Evolutionary conservation across 2,113 vertebrate species (phyloP).

Genomic region (Speoplatyrhinus poulsoni): DNA sequence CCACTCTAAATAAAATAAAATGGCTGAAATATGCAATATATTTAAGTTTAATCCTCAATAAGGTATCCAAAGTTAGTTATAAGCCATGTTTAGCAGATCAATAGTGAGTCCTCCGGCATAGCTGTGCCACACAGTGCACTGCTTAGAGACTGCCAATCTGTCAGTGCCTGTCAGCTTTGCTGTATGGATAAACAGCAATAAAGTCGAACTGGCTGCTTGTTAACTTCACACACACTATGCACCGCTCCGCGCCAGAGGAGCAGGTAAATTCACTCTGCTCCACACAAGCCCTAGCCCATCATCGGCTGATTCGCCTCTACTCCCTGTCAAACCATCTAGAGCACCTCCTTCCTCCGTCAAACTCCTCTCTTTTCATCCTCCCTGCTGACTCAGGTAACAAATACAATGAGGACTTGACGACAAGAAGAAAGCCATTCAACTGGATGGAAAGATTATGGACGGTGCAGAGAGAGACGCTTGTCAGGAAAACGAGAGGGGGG

Average conservation of each 20-base stretch:
- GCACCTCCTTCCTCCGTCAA: slow-evolving; percentile 29
- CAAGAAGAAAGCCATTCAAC: slow-evolving; percentile 59
- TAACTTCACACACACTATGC: slow-evolving; percentile 56
- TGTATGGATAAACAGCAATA: slow-evolving; percentile 76
- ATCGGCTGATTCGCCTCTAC: slow-evolving; percentile 48
- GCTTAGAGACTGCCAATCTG: slow-evolving; percentile 72
- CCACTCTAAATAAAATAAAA: too few relatives aligned
- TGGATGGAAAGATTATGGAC: slow-evolving; percentile 57
- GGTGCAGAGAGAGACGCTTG: slow-evolving; percentile 12
- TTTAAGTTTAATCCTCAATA: neutral
- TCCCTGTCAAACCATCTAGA: slow-evolving; percentile 46
- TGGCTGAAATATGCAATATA: too few relatives aligned
- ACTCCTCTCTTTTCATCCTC: slow-evolving; percentile 59
- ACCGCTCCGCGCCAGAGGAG: slow-evolving; percentile 57
- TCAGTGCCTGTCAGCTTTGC: slow-evolving; percentile 69
- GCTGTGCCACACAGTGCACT: slow-evolving; percentile 36
- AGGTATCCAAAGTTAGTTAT: slow-evolving; percentile 20
- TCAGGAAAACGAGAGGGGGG: neutral
- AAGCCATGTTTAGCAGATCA: slow-evolving; percentile 48
- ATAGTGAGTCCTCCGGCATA: slow-evolving; percentile 30
- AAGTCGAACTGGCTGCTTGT: slow-evolving; percentile 61
- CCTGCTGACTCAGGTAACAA: slow-evolving; percentile 76
- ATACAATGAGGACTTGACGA: slow-evolving; percentile 68
- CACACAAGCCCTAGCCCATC: slow-evolving; percentile 42
- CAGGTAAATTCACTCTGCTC: slow-evolving; percentile 63